Base-by-base conservation (phyloP, 2,797 vertebrate genomes). In the Lepus townsendii region DNA sequence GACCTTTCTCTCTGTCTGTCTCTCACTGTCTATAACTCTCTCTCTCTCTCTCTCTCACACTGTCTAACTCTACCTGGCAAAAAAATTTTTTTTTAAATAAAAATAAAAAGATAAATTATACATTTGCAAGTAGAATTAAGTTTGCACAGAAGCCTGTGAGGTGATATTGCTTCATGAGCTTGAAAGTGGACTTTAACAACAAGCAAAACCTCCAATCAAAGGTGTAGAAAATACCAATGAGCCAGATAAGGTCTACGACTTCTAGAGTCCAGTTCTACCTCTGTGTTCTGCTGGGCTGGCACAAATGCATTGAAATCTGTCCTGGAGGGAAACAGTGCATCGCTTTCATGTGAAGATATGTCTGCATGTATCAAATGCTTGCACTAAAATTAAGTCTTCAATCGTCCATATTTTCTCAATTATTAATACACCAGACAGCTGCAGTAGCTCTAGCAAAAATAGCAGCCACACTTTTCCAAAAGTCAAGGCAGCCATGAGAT, bases 391-490 rank as follows among this genome's bases (percentile, higher is more conserved):
- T 93, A 97, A 97, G 95, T 97, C 95, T 96, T 85, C 27, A 73
- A 96, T 96, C 85, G 78, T 96, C 96, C 97, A 97, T 84, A 95
- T 97, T 95, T 96, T 97, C 96, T 97, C 97, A 88, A 97, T 97
- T 98, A 97, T 97, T 98, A 98, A 97, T 97, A 97, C 10, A 94
- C 84, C 9, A 94, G 96, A 95, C 97, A 98, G 97, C 97, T 98
- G 97, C 95, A 94, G 88, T 50, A 96, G 96, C 90, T 94, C 73
- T 73, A 89, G 94, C 82, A 95, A 97, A 97, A 97, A 97, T 82
- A 98, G 97, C 96, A 97, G 97, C 79, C 92, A 88, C 72, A 16
- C 71, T 95, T 96, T 95, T 96, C 96, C 93, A 97, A 97, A 96
- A 96, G 82, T 71, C 94, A 80, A 95, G 96, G 96, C 5, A 93